These are phyloP conservation scores for Platyscapa corneri DNA, from an alignment of 1,140 invertebrate species.

Conservation along the genomic window DNA sequence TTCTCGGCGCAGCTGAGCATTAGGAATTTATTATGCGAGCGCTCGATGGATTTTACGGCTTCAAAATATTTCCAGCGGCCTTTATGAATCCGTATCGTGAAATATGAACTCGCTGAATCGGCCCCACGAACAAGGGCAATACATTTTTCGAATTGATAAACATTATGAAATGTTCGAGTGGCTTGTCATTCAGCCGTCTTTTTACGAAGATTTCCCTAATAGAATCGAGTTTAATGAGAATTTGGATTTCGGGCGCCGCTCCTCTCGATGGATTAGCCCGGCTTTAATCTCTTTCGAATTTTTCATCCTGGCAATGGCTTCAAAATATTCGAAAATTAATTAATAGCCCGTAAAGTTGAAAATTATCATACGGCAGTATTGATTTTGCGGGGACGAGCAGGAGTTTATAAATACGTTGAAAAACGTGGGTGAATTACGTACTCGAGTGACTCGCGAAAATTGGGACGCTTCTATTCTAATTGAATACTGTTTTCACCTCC, in stretches of 20 bases:
- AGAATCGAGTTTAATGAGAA: background rate
- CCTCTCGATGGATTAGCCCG: background rate
- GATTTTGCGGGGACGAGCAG: background rate
- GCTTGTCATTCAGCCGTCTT: background rate
- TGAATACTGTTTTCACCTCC: too few species aligned
- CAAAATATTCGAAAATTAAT: background rate
- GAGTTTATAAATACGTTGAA: too few species aligned
- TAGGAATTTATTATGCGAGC: conserved; percentile 7
- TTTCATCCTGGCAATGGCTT: background rate
- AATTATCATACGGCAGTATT: background rate
- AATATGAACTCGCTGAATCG: conserved; percentile 1
- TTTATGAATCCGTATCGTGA: conserved; percentile 2
- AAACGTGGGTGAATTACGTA: too few species aligned
- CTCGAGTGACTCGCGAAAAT: too few species aligned
- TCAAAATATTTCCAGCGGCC: background rate
- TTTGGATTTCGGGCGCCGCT: background rate
- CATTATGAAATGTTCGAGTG: background rate
- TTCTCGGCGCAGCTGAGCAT: background rate
- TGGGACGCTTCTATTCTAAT: too few species aligned
- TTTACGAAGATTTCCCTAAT: background rate
- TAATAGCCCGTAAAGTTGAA: background rate
- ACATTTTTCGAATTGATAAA: background rate
- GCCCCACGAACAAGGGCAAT: background rate
- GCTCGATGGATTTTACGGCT: background rate
- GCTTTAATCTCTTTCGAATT: conserved; percentile 1